These are phyloP conservation scores for Chaunax sp. DNA, from an alignment of 2,797 vertebrate species.

Conservation along the genomic window DNA sequence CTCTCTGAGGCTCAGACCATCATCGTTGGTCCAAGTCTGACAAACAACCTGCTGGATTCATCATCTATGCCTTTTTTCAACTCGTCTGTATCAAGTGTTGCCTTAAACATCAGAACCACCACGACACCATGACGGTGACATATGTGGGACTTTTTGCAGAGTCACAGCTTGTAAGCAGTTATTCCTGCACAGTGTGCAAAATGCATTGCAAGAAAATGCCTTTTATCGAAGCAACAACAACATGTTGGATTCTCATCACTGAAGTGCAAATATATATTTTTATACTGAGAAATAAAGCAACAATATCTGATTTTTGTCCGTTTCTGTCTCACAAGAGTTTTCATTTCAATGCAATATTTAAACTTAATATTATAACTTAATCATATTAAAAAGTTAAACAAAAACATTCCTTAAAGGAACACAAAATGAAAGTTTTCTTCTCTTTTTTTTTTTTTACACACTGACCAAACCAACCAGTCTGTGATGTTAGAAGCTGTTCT, in stretches of 20 bases:
- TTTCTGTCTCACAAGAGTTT: background rate
- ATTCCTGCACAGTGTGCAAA: constrained; percentile 13
- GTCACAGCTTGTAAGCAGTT: background rate
- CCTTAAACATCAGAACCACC: constrained; percentile 31
- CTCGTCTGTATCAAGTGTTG: constrained; percentile 28
- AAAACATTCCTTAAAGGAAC: too few relatives aligned
- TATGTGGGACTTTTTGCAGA: background rate
- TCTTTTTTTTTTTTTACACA: too few relatives aligned
- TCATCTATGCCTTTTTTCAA: background rate
- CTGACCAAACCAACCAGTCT: too few relatives aligned
- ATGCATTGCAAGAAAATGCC: background rate
- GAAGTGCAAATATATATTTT: constrained; percentile 26
- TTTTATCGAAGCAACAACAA: constrained; percentile 15
- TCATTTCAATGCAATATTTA: background rate
- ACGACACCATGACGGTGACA: background rate
- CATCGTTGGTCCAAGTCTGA: too few relatives aligned
- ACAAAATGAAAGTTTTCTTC: too few relatives aligned
- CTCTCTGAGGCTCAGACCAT: constrained; percentile 12
- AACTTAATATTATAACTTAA: too few relatives aligned
- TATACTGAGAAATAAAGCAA: constrained; percentile 48
- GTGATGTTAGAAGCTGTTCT: too few relatives aligned
- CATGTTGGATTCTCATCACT: constrained; percentile 5
- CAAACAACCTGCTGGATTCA: constrained; percentile 22
- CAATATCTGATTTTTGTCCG: background rate
- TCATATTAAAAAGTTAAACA: too few relatives aligned